Base-by-base conservation (phyloP, 2,113 vertebrate genomes). In the Callipepla squamata region DNA sequence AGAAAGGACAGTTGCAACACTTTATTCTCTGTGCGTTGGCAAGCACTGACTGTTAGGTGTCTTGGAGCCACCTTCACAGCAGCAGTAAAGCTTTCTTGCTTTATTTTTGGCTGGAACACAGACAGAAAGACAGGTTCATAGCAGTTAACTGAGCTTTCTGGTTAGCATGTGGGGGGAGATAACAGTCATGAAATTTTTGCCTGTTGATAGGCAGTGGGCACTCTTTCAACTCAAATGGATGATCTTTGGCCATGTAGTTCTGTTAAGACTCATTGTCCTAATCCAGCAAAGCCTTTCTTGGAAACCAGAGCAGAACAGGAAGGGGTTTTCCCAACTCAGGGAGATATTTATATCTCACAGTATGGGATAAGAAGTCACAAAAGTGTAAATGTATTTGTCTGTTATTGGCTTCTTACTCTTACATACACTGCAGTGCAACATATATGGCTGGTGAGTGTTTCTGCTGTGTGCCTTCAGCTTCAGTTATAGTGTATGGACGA, bases 21-120 rank as follows among this genome's bases (percentile, higher is more conserved):
- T 88, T 90, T n/a, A 25, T 81, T 75, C 51, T 86, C 61, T 66
- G 32, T 69, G 81, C 70, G 73, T 77, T 87, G 81, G 85, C 3
- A 20, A 73, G 58, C 42, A 38, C 47, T 22, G 16, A 9, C 16
- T 74, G 38, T 65, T 70, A 75, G 57, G 65, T 65, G 80, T 67
- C 57, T 74, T 68, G 45, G 50, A 80, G 57, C 57, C 13, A 7
- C 26, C 25, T 90, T 80, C 11, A 1, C 68, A 63, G 59, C 34
- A 47, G n/a, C 32, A 78, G 53, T 57, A 89, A 51, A 89, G 51
- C 55, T 91, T 80, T 26, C 25, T 26, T 62, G 23, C 36, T 38
- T 62, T 62, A 16, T 62, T 62, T 62, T 62, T 38, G 36, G 38
- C 76, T 72, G 63, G 70, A 23, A 20, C 2, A 9, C 40, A 76